Evolutionary conservation across 1,140 invertebrate genomes (phyloP).

Genomic region (Whitmania pigra): DNA sequence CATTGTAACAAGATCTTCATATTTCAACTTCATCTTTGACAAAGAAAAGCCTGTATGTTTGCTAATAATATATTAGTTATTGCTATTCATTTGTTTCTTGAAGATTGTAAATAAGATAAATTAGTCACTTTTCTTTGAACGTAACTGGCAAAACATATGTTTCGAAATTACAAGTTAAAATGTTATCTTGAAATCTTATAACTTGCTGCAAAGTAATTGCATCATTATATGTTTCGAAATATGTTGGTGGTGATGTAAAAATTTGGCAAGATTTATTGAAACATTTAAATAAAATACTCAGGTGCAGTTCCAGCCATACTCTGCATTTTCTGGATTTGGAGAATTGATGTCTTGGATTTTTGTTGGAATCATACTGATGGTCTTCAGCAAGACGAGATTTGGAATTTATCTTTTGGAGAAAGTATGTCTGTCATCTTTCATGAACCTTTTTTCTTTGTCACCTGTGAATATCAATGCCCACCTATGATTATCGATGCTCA

Average conservation of each 20-base stretch:
- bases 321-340: constrained; percentile 33
- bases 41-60: constrained; percentile 52
- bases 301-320: constrained; percentile 41
- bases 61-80: constrained; percentile 19
- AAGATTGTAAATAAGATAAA: background rate
- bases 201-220: too few relatives aligned
- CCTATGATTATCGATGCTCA: too few relatives aligned
- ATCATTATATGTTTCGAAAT: background rate
- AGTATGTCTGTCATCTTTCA: constrained; percentile 37
- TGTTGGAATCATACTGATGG: constrained; percentile 50
- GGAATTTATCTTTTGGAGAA: constrained; percentile 54
- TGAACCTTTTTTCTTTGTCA: background rate
- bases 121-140: constrained; percentile 23
- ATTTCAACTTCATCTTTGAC: constrained; percentile 55
- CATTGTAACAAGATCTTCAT: constrained; percentile 62
- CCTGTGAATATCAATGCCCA: too few relatives aligned
- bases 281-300: constrained; percentile 26
- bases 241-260: background rate
- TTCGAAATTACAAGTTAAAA: background rate
- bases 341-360: constrained; percentile 45
- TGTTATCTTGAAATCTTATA: too few relatives aligned
- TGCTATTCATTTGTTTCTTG: constrained; percentile 8
- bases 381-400: constrained; percentile 54
- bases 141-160: background rate
- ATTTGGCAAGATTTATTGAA: background rate